phyloP scores from a whole-genome alignment of 2,888 invertebrate species.

The Agrochola litura region DNA sequence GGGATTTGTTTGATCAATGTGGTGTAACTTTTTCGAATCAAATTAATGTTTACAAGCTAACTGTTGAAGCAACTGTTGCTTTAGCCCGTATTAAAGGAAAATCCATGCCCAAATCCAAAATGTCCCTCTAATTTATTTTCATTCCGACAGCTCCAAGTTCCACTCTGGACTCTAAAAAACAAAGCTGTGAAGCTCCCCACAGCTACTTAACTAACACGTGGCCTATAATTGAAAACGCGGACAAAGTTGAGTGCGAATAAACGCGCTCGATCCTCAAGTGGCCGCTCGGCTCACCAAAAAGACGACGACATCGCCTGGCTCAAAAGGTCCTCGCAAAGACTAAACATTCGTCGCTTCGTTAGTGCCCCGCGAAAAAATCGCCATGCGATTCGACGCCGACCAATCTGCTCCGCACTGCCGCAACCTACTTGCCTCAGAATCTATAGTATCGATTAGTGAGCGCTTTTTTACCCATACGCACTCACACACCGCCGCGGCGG shows the following conservation, averaged over 20 bases:
- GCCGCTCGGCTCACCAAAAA: slow-evolving; percentile 78
- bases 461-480: slow-evolving; percentile 89
- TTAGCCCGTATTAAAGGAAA: slow-evolving; percentile 25
- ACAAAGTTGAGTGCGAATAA: slow-evolving; percentile 86
- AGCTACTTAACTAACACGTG: slow-evolving; percentile 71
- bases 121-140: slow-evolving; percentile 41
- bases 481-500: slow-evolving; percentile 88
- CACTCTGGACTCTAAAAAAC: slow-evolving; percentile 65
- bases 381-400: slow-evolving; percentile 77
- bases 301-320: slow-evolving; percentile 72
- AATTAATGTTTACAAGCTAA: background rate
- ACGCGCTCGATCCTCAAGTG: slow-evolving; percentile 85
- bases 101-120: slow-evolving; percentile 22
- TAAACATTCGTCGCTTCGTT: slow-evolving; percentile 87
- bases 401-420: slow-evolving; percentile 84
- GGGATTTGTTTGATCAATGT: background rate
- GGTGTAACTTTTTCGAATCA: background rate
- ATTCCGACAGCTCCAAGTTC: slow-evolving; percentile 48
- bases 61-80: slow-evolving; percentile 37
- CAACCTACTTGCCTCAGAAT: slow-evolving; percentile 90
- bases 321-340: slow-evolving; percentile 85
- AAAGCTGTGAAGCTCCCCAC: slow-evolving; percentile 49
- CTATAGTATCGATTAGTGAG: slow-evolving; percentile 91
- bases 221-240: slow-evolving; percentile 73
- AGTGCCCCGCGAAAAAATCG: slow-evolving; percentile 82